phyloP scores from a whole-genome alignment of 2,888 invertebrate genomes.

The Lordiphosa andalusiaca region DNA sequence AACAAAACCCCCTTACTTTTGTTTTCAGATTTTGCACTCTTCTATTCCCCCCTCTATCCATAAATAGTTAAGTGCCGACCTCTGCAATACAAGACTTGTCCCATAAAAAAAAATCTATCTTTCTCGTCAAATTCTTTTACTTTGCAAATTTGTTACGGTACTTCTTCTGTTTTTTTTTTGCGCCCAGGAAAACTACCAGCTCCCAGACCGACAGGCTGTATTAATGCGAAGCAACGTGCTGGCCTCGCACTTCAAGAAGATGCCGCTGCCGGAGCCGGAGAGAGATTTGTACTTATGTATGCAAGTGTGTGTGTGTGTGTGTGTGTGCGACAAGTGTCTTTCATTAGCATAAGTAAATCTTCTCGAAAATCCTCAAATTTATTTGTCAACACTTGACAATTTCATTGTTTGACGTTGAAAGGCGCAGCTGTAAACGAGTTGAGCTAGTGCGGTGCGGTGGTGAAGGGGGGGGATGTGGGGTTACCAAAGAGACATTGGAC shows the following conservation, averaged over 20 bases:
- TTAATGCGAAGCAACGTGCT: conserved; percentile 62
- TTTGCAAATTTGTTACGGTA: conserved; percentile 68
- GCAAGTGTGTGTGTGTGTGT: conserved; percentile 5
- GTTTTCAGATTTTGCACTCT: conserved; percentile 42
- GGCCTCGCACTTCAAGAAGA: conserved; percentile 56
- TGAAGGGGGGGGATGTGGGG: too few species aligned
- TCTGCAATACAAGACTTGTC: conserved; percentile 38
- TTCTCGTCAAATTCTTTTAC: conserved; percentile 60
- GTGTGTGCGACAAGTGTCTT: conserved; percentile 64
- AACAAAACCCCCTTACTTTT: too few species aligned
- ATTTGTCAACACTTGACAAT: conserved; percentile 79
- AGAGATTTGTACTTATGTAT: conserved; percentile 5
- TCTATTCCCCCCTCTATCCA: conserved; percentile 26
- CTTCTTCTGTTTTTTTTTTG: conserved; percentile 26
- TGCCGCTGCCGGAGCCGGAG: conserved; percentile 36
- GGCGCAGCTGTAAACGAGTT: conserved; percentile 57
- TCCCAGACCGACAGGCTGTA: conserved; percentile 30
- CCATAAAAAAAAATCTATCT: conserved; percentile 41
- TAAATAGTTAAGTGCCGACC: conserved; percentile 59
- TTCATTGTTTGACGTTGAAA: conserved; percentile 67
- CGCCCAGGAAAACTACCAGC: conserved; percentile 5
- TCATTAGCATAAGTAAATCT: conserved; percentile 76
- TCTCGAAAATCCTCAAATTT: conserved; percentile 76
- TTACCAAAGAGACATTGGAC: conserved; percentile 17
- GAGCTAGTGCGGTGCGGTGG: neutral